Conservation (phyloP, 2,888 invertebrate genomes). For the Molorchus minor region DNA sequence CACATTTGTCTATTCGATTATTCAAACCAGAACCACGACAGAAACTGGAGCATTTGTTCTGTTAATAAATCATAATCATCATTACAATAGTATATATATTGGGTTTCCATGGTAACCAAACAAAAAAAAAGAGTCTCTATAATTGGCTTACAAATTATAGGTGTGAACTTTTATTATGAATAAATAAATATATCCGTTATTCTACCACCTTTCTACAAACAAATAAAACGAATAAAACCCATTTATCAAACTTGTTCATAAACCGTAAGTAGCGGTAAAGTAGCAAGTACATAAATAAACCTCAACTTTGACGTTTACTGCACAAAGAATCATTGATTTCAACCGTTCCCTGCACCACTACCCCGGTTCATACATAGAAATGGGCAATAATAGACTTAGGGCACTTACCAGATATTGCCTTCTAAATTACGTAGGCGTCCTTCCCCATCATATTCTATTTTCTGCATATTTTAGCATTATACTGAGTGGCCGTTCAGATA, state of each 20-base stretch:
- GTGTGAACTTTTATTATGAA: no score
- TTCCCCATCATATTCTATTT: slow-evolving; percentile 6
- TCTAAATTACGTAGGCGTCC: slow-evolving; percentile 33
- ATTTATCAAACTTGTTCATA: slow-evolving; percentile 12
- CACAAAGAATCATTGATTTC: slow-evolving; percentile 42
- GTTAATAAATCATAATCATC: no score
- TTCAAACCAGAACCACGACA: no score
- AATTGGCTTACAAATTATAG: no score
- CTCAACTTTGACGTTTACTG: slow-evolving; percentile 36
- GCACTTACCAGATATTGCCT: slow-evolving; percentile 34
- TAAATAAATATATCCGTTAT: no score
- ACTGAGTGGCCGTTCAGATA: no score
- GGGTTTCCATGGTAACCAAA: no score
- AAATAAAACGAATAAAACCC: slow-evolving; percentile 12
- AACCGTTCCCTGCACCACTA: slow-evolving; percentile 32
- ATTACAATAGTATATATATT: no score
- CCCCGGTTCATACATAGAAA: slow-evolving; percentile 40
- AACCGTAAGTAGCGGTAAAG: slow-evolving; percentile 23
- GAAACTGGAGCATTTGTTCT: no score
- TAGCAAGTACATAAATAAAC: slow-evolving; percentile 34
- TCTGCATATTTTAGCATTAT: background rate
- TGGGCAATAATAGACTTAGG: slow-evolving; percentile 35
- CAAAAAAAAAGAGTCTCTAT: no score
- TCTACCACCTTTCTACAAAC: slow-evolving; percentile 7
- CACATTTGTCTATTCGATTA: no score